These are phyloP conservation scores for Bombus pyrosoma DNA, from an alignment of 1,140 invertebrate genomes.

Conservation along the genomic window DNA sequence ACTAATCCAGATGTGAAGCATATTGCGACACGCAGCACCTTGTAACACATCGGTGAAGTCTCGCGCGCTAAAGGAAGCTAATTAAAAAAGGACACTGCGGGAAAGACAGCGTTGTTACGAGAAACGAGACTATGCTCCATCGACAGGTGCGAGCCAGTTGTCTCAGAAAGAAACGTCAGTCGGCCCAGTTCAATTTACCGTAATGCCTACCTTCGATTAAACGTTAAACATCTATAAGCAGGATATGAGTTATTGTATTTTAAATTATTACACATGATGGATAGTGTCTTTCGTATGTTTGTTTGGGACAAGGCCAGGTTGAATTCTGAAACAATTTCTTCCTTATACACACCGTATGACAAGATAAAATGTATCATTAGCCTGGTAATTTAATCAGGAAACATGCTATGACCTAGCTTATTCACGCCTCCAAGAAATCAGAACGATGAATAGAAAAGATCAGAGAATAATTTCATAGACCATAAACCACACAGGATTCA, in stretches of 20 bases:
- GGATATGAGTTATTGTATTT: constrained; percentile 1
- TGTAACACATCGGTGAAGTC: neutral
- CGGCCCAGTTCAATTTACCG: constrained; percentile 20
- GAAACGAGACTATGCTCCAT: constrained; percentile 19
- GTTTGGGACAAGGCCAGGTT: neutral
- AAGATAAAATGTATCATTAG: neutral
- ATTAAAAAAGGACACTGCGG: constrained; percentile 22
- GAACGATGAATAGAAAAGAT: neutral
- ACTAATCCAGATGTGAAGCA: constrained; percentile 22
- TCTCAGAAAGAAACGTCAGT: neutral
- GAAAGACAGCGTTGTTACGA: too few relatives aligned
- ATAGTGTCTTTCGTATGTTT: too few relatives aligned
- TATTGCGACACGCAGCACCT: neutral
- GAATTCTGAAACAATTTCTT: neutral
- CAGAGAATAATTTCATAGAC: neutral
- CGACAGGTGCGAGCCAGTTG: constrained; percentile 50
- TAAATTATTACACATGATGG: too few relatives aligned
- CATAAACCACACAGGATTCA: neutral
- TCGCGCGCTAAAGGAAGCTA: constrained; percentile 18
- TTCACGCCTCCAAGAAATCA: neutral
- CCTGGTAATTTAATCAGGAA: neutral
- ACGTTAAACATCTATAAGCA: constrained; percentile 16
- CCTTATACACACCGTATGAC: too few relatives aligned
- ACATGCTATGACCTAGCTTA: too few relatives aligned
- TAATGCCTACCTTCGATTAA: constrained; percentile 38